Conservation (phyloP, 1,140 invertebrate species). For the Drosophila erecta region DNA sequence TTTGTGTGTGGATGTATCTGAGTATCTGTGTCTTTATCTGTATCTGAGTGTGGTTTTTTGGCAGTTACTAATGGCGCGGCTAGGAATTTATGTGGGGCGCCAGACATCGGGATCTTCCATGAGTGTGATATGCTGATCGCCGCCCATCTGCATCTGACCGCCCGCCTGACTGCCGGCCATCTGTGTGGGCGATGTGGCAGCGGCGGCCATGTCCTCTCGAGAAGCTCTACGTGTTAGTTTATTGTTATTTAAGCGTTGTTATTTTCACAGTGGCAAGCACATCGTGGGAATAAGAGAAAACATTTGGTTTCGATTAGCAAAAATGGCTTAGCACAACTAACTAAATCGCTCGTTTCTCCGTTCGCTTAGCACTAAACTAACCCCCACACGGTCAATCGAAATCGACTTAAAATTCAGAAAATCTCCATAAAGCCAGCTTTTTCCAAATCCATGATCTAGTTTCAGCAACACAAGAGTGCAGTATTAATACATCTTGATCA, state of each 20-base stretch:
- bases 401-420: neutral
- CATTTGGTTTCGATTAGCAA: constrained; percentile 53
- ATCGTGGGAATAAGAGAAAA: constrained; percentile 52
- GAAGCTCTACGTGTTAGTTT: constrained; percentile 87
- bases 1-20: constrained; percentile 25
- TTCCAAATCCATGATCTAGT: no score
- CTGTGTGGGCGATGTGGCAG: constrained; percentile 88
- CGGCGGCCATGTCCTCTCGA: constrained; percentile 92
- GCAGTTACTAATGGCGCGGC: constrained; percentile 64
- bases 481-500: no score
- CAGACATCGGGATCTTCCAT: constrained; percentile 96
- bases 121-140: constrained; percentile 90
- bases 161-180: constrained; percentile 86
- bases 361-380: constrained; percentile 25
- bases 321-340: constrained; percentile 10
- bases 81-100: constrained; percentile 91
- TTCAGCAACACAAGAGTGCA: no score
- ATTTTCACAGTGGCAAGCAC: constrained; percentile 47
- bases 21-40: constrained; percentile 35
- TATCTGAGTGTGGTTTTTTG: constrained; percentile 55
- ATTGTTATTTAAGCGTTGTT: constrained; percentile 22
- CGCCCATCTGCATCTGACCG: constrained; percentile 87
- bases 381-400: neutral
- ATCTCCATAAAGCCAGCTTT: neutral
- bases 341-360: constrained; percentile 15